Evolutionary conservation across 23 tunicate species (phyloP), one percentile per base, ranked within the genome.

Genomic region (Trididemnum miniatum): DNA sequence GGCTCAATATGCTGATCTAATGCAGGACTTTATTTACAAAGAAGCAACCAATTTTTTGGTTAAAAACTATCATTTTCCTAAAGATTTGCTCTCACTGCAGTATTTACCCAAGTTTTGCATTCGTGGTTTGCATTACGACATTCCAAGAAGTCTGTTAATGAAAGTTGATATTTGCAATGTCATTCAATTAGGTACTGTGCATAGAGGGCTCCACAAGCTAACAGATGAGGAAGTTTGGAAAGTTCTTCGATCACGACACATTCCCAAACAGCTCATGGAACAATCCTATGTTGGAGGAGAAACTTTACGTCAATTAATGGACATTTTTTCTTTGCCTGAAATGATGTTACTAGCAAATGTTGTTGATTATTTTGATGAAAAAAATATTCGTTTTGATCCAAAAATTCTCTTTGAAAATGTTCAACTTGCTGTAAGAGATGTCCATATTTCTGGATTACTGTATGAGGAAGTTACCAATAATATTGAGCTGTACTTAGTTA

Each of bases 271-370:
- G 20, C 71, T 88, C 20, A 80, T 93, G 40, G 98, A 93, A 33
- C 88, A 88, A 62, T 93, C 98, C 18, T 88, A 82, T 77, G 51
- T 39, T 15, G 89, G 87, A 25, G 88, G 92, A 22, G 90, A 91
- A 35, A 54, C 80, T 31, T 62, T 93, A 20, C 84, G 84, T 24
- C 98, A 93, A 51, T 35, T 93, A 51, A 88, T 91, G 85, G 98
- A 93, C 32, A 85, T 93, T 51, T 93, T 93, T 59, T 84, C 93
- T 15, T 69, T 93, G 87, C 98, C 98, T 1, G 98, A 93, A 84
- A 93, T 93, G 93, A 88, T 88, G 92, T 65, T 93, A 1, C 80
- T 93, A 2, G 93, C 98, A 64, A 93, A 93, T 71, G 98, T 88
- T 44, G 89, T 93, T 31, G 81, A 93, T 25, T 88, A 79, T 59